Base-by-base conservation (phyloP, 2,888 invertebrate species). In the Erannis defoliaria region DNA sequence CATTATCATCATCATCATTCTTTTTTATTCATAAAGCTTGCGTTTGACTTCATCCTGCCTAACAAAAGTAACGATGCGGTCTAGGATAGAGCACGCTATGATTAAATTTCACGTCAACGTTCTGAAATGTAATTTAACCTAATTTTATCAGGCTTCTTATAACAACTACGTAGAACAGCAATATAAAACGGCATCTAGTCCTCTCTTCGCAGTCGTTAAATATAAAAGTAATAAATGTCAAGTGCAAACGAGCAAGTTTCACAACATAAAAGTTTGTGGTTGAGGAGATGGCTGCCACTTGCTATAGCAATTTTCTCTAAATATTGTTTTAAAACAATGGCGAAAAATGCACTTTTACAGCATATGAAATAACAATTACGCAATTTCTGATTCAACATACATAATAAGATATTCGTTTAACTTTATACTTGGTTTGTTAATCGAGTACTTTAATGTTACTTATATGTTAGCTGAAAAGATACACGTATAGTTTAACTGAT, bases 191-290 rank as follows among this genome's bases (percentile, higher is more conserved):
- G 76, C 80, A 78, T 82, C 83, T 77, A 81, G 76, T 80, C 76
- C 75, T 81, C 78, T 80, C 78, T 80, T 73, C 67, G 71, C 73
- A 80, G 75, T 83, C 87, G 83, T 89, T 88, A 89, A 89, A 85
- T 85, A 88, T 85, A 84, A 88, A 86, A 84, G 88, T 82, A 87
- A 89, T 90, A 90, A 89, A 88, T 79, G 87, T 88, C 89, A 85
- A 84, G 81, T 75, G 78, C 89, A 90, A 87, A 85, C 85, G 85
- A 82, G 81, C 75, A 86, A 89, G 86, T 86, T 86, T 82, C 85
- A 85, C 85, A 85, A 85, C 85, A 86, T 86, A 87, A 86, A 88
- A 88, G 86, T 88, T 86, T 81, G 82, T 80, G 74, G 77, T 77
- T 73, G 74, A 72, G 67, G 78, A 78, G 79, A 78, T 78, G 79